Percentiles rank a stretch among this genome's conserved stretches.
phyloP scores from a whole-genome alignment of 2,888 invertebrate species.

The Mythimna vitellina region DNA sequence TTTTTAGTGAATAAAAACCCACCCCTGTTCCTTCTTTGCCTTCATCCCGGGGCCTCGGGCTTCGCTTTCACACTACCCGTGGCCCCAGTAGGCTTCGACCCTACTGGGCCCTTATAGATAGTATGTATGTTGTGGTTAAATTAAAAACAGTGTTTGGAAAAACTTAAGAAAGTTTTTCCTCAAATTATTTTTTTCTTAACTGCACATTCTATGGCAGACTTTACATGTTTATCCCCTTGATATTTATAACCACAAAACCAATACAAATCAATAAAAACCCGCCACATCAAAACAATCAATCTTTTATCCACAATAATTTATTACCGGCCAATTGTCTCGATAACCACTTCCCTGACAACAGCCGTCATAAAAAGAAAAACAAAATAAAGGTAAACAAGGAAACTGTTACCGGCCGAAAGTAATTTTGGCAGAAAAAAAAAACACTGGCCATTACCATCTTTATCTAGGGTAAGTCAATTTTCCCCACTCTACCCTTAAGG shows the following conservation, averaged over 20 bases:
- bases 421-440: conserved; percentile 83
- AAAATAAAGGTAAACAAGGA: conserved; percentile 88
- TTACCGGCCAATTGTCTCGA: conserved; percentile 58
- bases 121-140: too few species aligned
- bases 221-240: neutral
- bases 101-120: too few species aligned
- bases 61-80: too few species aligned
- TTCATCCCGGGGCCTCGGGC: too few species aligned
- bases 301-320: conserved; percentile 49
- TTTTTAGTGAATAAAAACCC: too few species aligned
- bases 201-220: neutral
- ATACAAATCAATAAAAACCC: conserved; percentile 38
- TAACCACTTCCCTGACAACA: conserved; percentile 53
- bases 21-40: too few species aligned
- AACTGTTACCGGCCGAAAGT: conserved; percentile 83
- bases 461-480: conserved; percentile 90
- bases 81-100: too few species aligned
- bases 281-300: conserved; percentile 34
- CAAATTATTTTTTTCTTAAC: neutral
- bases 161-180: too few species aligned
- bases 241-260: conserved; percentile 9
- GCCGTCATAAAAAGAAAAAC: conserved; percentile 73
- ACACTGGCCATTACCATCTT: conserved; percentile 86
- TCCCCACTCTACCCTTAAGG: conserved; percentile 78
- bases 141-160: too few species aligned